Evolutionary conservation across 2,797 vertebrate genomes (phyloP).

Genomic region (Myoxocephalus aenaeus): DNA sequence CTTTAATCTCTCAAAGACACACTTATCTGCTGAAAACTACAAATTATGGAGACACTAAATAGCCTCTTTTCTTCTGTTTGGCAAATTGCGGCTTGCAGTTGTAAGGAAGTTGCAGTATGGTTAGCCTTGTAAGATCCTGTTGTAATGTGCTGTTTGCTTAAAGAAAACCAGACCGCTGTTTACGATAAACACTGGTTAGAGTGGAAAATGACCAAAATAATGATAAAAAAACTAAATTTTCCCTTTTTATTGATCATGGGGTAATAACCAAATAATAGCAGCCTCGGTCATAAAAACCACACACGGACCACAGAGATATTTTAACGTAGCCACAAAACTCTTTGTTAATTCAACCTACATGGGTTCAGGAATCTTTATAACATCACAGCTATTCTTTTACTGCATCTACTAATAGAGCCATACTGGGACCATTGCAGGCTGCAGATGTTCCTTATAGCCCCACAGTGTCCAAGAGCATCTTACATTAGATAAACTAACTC

Average conservation of each 20-base stretch:
- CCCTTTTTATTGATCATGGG: slow-evolving; percentile 47
- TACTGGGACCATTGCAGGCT: slow-evolving; percentile 52
- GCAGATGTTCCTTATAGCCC: slow-evolving; percentile 67
- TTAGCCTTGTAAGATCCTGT: slow-evolving; percentile 24
- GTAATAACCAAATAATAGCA: slow-evolving; percentile 38
- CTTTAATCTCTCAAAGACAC: slow-evolving; percentile 30
- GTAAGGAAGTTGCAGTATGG: slow-evolving; percentile 16
- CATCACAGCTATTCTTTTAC: slow-evolving; percentile 67
- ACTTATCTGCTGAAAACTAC: slow-evolving; percentile 11
- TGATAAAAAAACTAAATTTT: slow-evolving; percentile 39
- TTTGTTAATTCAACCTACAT: slow-evolving; percentile 54
- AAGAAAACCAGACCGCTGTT: slow-evolving; percentile 51
- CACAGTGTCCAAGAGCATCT: slow-evolving; percentile 47
- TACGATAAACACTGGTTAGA: slow-evolving; percentile 41
- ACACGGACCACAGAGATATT: slow-evolving; percentile 45
- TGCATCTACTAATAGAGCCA: slow-evolving; percentile 61
- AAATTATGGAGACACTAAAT: slow-evolving; percentile 14
- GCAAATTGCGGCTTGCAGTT: slow-evolving; percentile 32
- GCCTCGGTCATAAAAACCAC: not conserved
- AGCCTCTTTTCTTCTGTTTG: slow-evolving; percentile 27
- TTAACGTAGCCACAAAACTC: slow-evolving; percentile 36
- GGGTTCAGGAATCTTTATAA: slow-evolving; percentile 72
- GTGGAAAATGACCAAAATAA: slow-evolving; percentile 59
- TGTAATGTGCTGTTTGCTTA: slow-evolving; percentile 36
- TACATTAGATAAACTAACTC: slow-evolving; percentile 34